Evolutionary conservation across 2,888 invertebrate species (phyloP), one percentile per base, ranked within the genome.

Genomic region (Lamproptera curius): DNA sequence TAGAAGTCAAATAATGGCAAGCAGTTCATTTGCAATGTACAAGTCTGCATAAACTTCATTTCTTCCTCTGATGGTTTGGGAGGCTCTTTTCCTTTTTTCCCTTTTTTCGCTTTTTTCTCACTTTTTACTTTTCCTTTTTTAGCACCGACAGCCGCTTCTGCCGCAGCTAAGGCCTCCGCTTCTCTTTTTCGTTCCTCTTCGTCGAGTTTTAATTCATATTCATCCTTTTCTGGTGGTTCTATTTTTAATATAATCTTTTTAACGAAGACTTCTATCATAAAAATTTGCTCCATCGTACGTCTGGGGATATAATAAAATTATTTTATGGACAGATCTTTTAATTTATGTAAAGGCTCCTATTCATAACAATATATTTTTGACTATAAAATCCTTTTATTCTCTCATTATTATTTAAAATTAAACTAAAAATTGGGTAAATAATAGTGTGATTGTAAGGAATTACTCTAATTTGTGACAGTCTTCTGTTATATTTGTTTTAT

Each of bases 201-300:
- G n/a, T n/a, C n/a, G 61, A 73, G 50, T 53, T 54, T 62, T 10
- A 87, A 63, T 65, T 87, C 87, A 36, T 76, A 85, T 55, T 74
- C 86, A 73, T 86, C 86, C 70, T 86, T 87, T 42, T 63, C 70
- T 0, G 76, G 76, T 48, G 86, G 86, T 49, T 83, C 85, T 46
- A 86, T 59, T 66, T 87, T 86, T 0, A 87, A 61, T 33, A 84
- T 51, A 6, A 86, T 84, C 54, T 71, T 83, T 58, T 84, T 84
- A 3, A 87, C 84, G 47, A 76, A 84, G 1, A 83, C 74, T 62
- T 87, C 87, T 16, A 87, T 77, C 85, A 87, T 84, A 46, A 86
- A 87, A 46, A 87, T 84, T 68, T 87, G 87, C 48, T 87, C 87
- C 86, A 86, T 86, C n/a, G 16, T 16, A 26, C 5, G 10, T 20